These are phyloP conservation scores for Cyanoramphus novaezelandiae DNA, from an alignment of 2,113 vertebrate genomes.

Conservation along the genomic window DNA sequence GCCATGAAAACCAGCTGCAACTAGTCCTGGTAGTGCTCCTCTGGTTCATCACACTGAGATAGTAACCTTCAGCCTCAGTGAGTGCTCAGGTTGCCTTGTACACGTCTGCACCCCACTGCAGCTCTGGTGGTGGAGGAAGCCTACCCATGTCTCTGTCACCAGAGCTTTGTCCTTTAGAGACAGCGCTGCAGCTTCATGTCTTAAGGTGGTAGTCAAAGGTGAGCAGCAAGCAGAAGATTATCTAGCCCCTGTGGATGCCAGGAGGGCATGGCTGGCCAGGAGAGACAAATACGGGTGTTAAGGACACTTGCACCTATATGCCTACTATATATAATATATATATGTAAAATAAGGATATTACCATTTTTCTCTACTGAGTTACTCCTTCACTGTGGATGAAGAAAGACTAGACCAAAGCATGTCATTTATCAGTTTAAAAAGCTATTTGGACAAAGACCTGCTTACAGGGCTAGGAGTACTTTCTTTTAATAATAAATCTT, in stretches of 20 bases:
- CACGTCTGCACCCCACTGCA: rapidly evolving
- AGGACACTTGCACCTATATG: rapidly evolving
- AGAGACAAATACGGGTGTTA: not conserved
- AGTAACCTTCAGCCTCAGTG: not conserved
- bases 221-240: not conserved
- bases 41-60: too few relatives aligned
- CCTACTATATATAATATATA: not conserved
- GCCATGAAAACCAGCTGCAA: rapidly evolving
- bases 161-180: not conserved
- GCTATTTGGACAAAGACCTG: slow-evolving; percentile 19
- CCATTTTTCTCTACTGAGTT: not conserved
- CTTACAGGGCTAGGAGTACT: not conserved
- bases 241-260: not conserved
- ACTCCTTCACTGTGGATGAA: not conserved
- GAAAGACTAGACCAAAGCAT: not conserved
- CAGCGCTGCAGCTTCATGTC: not conserved
- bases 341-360: not conserved
- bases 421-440: slow-evolving; percentile 10
- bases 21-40: not conserved
- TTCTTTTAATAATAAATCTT: slow-evolving; percentile 62
- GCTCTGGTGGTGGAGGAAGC: not conserved
- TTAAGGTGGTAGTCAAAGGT: not conserved
- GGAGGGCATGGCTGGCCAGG: not conserved
- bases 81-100: not conserved
- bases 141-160: rapidly evolving